Evolutionary conservation across 2,888 invertebrate genomes (phyloP), one percentile per base, ranked within the genome.

Genomic region (Temnothorax rugatulus): DNA sequence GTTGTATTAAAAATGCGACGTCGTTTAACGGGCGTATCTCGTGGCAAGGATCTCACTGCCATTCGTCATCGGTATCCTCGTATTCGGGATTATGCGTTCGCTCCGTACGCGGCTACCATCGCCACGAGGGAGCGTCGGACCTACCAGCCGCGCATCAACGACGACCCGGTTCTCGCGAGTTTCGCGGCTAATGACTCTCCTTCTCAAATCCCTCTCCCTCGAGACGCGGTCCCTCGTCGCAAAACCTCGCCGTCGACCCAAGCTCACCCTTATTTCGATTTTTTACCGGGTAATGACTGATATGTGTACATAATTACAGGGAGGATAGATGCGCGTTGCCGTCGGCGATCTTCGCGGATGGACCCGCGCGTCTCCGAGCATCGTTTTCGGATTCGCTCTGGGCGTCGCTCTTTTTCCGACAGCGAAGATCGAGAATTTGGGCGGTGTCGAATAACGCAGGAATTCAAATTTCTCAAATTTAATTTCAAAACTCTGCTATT

Each of bases 1-100:
- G 87, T 81, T 89, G 90, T 91, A 91, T 91, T 91, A 92, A 92
- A 92, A 92, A 92, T 91, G 86, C 90, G 89, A 92, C 88, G 90
- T 91, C 90, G 89, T 92, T 92, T 91, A 92, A 92, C 86, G 86
- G 84, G 41, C 87, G 81, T 91, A 91, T 92, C 91, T 91, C 83
- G 74, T 84, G 76, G 82, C 84, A 63, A 75, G 84, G 44, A 91
- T 91, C 90, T 91, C 83, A 69, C 50, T 85, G 82, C 87, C 88
- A 90, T 91, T 91, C 88, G 91, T 90, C 91, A 91, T 91, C 91
- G 83, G 86, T 85, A 90, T 88, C 87, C 85, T 83, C 75, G 87
- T 87, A 90, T 91, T 90, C 86, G 86, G 90, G 88, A 91, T 88
- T 87, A 86, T 85, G 82, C 90, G n/a, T n/a, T 81, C 77, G 74